Evolutionary conservation across 2,888 invertebrate genomes (phyloP), one percentile per base, ranked within the genome.

Genomic region (Neoaliturus tenellus): DNA sequence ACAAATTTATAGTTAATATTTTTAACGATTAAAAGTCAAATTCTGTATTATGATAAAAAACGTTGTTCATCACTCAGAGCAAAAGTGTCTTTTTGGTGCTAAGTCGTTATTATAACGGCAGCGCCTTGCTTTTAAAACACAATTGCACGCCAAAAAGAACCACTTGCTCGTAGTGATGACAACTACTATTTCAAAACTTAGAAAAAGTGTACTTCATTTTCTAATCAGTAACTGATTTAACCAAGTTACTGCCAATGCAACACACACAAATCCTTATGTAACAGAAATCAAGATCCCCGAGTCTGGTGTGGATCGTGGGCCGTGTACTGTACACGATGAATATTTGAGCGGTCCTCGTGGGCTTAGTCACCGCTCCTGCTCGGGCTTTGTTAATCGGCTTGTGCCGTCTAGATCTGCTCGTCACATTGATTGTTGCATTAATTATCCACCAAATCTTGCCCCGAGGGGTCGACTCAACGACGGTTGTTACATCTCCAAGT

Each of bases 351-450:
- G 1, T 51, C 20, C 51, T 51, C 23, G 5, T 20, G 23, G 51
- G 51, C 8, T 51, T 23, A 10, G 20, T 51, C 5, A 23, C 51
- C 23, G 51, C 51, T 3, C 48, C n/a, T 17, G 8, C 48, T 48
- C 48, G 48, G 51, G 67, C 67, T 33, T 51, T 51, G 51, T 51
- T 51, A 51, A 51, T 51, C 20, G 51, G 51, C 51, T 51, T 23
- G 23, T 51, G 5, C 8, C 23, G 10, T 51, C 20, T 23, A 51
- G 17, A n/a, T n/a, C n/a, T n/a, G n/a, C n/a, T n/a, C 12, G 44
- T 51, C 23, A 51, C 51, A 51, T 23, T 51, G 51, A 51, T 51
- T 51, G 51, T 51, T 51, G 20, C 51, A 23, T 51, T 20, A 51
- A 51, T 23, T 51, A 51, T 51, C 51, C 2, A n/a, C 10, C 51